Evolutionary conservation across 2,888 invertebrate genomes (phyloP).

Genomic region (Agonopterix alstromeriana): DNA sequence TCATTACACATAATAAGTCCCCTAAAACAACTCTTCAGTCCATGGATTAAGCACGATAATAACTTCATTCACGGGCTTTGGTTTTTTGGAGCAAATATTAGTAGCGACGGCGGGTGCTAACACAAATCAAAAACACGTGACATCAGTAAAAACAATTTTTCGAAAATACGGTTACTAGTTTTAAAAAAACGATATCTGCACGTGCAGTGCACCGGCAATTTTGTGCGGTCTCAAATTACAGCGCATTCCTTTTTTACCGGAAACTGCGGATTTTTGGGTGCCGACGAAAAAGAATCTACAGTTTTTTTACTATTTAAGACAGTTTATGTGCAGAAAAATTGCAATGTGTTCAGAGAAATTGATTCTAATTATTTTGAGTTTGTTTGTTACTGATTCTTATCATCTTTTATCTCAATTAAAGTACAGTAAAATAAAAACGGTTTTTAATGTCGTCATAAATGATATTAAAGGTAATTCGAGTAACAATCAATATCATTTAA

Average conservation of each 20-base stretch:
- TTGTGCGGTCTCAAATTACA: constrained; percentile 67
- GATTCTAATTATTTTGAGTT: no score
- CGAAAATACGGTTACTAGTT: constrained; percentile 41
- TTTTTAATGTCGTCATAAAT: no score
- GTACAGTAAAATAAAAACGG: no score
- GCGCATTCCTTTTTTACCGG: constrained; percentile 61
- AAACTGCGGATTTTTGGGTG: constrained; percentile 56
- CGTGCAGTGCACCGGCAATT: constrained; percentile 53
- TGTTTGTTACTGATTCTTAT: no score
- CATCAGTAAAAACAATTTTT: constrained; percentile 34
- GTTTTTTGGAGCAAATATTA: no score
- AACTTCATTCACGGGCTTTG: no score
- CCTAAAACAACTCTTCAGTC: no score
- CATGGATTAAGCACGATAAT: no score
- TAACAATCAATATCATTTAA: no score
- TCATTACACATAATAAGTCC: no score
- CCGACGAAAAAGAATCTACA: constrained; percentile 39
- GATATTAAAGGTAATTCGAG: no score
- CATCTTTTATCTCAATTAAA: no score
- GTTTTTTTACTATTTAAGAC: constrained; percentile 38
- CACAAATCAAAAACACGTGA: constrained; percentile 69
- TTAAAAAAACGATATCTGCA: constrained; percentile 32
- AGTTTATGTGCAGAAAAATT: constrained; percentile 23
- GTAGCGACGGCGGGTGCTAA: constrained; percentile 9
- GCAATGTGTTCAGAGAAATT: constrained; percentile 1